Conservation (phyloP, 2,113 vertebrate genomes). For the Rhabdomys dilectus region DNA sequence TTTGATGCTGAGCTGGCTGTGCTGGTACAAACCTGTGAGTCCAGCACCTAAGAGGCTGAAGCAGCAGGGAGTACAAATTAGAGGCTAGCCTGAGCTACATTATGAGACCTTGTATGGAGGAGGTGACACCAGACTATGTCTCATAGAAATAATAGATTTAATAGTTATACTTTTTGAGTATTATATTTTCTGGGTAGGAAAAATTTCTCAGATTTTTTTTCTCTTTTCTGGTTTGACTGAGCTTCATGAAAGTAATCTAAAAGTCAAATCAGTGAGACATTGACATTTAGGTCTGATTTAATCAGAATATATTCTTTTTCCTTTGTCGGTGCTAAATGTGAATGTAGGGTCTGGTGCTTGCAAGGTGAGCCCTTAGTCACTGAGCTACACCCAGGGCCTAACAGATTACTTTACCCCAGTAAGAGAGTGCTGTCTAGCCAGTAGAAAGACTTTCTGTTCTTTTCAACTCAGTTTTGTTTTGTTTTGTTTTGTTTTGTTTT, state of each 20-base stretch:
- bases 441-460: conserved; percentile 39
- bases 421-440: background rate
- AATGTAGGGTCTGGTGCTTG: background rate
- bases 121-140: background rate
- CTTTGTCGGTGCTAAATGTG: background rate
- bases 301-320: background rate
- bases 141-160: conserved; percentile 34
- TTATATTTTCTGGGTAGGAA: background rate
- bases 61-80: background rate
- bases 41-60: background rate
- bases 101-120: background rate
- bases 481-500: conserved; percentile 1
- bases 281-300: background rate
- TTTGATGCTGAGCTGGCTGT: background rate
- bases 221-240: background rate
- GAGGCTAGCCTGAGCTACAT: background rate
- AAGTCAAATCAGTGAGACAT: background rate
- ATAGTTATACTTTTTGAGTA: conserved; percentile 12
- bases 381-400: background rate
- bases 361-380: background rate
- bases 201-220: background rate
- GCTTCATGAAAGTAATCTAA: background rate
- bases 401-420: background rate
- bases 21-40: background rate
- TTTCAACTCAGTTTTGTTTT: conserved; percentile 48